Percentiles rank a stretch among this genome's conserved stretches.
Evolutionary conservation across 37 sponge, comb jelly and placozoan genomes (phyloP).

Genomic region (Beroe forskalii): DNA sequence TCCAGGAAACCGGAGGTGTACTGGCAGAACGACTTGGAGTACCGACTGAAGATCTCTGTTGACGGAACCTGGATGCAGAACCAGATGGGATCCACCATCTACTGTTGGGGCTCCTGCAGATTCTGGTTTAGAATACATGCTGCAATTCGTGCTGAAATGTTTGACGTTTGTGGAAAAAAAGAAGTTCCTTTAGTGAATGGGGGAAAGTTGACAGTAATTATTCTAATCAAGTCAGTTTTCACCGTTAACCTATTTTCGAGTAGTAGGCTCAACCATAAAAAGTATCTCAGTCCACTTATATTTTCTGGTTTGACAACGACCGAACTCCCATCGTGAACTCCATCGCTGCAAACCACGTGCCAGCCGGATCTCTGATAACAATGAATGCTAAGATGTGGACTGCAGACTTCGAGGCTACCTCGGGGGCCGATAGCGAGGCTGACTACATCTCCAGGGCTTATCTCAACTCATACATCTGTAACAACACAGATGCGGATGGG

Average conservation of each 20-base stretch:
- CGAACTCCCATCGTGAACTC: not conserved
- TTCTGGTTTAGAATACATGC: slow-evolving; percentile 10
- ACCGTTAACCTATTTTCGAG: no score
- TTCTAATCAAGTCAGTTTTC: no score
- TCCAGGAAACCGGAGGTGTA: slow-evolving; percentile 47
- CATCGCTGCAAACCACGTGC: not conserved
- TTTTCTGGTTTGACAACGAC: slow-evolving; percentile 4
- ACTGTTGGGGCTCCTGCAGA: slow-evolving; percentile 46
- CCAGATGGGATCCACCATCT: not conserved
- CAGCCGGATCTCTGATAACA: slow-evolving; percentile 38
- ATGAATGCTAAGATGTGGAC: slow-evolving; percentile 43
- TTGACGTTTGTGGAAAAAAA: no score
- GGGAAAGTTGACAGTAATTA: no score
- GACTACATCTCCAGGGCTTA: slow-evolving; percentile 31
- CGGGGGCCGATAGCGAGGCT: not conserved
- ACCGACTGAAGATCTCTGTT: slow-evolving; percentile 43
- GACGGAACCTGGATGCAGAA: slow-evolving; percentile 59
- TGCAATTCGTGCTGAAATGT: no score
- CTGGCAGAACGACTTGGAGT: slow-evolving; percentile 4
- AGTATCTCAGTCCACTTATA: no score
- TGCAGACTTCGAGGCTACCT: slow-evolving; percentile 17
- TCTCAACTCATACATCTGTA: slow-evolving; percentile 38
- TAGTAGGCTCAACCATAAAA: no score
- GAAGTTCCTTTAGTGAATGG: no score
- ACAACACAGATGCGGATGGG: not conserved